These are phyloP conservation scores for Nasonia oneida DNA, from an alignment of 2,888 invertebrate species.

Conservation along the genomic window DNA sequence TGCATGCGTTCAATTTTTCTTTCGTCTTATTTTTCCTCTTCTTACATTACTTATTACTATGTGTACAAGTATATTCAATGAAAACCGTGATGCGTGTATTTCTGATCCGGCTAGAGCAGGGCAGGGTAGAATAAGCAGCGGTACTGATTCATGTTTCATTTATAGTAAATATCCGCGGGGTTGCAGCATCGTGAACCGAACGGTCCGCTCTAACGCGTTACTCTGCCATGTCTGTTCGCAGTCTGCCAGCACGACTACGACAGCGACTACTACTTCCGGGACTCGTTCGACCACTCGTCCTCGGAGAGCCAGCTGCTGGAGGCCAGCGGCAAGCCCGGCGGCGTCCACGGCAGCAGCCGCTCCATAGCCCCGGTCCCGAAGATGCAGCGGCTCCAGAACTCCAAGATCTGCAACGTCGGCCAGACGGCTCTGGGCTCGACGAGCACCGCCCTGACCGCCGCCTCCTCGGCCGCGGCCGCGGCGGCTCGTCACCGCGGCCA, in stretches of 20 bases:
- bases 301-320: slow-evolving; percentile 87
- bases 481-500: slow-evolving; percentile 51
- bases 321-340: slow-evolving; percentile 67
- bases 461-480: slow-evolving; percentile 64
- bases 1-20: slow-evolving; percentile 34
- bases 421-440: slow-evolving; percentile 20
- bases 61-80: slow-evolving; percentile 21
- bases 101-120: background rate
- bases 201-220: background rate
- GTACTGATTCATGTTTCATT: slow-evolving; percentile 13
- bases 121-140: slow-evolving; percentile 43
- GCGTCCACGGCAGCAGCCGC: slow-evolving; percentile 66
- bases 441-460: slow-evolving; percentile 46
- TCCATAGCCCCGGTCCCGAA: slow-evolving; percentile 76
- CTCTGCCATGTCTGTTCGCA: slow-evolving; percentile 67
- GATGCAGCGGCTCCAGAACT: slow-evolving; percentile 77
- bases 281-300: slow-evolving; percentile 89
- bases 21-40: background rate
- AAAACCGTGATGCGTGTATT: slow-evolving; percentile 13
- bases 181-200: too few species aligned
- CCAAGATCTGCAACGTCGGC: slow-evolving; percentile 71
- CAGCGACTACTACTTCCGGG: slow-evolving; percentile 85
- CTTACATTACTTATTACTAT: background rate
- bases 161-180: background rate
- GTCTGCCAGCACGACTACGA: slow-evolving; percentile 76